Evolutionary conservation across 2,113 vertebrate species (phyloP).

Genomic region (Phaethornis superciliosus): DNA sequence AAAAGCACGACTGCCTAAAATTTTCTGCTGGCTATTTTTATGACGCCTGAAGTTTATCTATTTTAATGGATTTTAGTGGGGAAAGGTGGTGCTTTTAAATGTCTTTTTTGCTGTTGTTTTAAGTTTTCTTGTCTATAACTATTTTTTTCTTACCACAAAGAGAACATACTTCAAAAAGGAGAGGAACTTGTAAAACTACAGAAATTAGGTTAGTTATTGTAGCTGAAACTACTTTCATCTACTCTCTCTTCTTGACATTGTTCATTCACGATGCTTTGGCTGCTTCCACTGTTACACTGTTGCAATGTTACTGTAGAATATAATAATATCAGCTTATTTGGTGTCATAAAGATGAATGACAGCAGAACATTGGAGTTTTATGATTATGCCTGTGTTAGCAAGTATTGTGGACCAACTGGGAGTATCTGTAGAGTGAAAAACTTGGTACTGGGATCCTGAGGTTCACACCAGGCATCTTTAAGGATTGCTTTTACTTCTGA

Average conservation of each 20-base stretch:
- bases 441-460: background rate
- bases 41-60: background rate
- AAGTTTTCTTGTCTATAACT: background rate
- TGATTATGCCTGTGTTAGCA: background rate
- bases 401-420: background rate
- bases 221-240: slow-evolving; percentile 33
- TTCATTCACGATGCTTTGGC: background rate
- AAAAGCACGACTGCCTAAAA: background rate
- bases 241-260: background rate
- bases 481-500: background rate
- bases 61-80: background rate
- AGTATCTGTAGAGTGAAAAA: background rate
- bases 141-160: background rate
- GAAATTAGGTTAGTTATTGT: slow-evolving; percentile 23
- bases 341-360: background rate
- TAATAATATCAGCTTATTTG: background rate
- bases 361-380: background rate
- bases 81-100: background rate
- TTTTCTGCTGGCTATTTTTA: background rate
- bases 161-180: background rate
- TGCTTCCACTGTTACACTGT: background rate
- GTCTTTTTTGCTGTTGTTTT: background rate
- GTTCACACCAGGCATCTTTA: background rate
- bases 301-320: background rate
- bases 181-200: background rate